Evolutionary conservation across 1,140 invertebrate species (phyloP), one percentile per base, ranked within the genome.

Genomic region (Drosophila mauritiana): DNA sequence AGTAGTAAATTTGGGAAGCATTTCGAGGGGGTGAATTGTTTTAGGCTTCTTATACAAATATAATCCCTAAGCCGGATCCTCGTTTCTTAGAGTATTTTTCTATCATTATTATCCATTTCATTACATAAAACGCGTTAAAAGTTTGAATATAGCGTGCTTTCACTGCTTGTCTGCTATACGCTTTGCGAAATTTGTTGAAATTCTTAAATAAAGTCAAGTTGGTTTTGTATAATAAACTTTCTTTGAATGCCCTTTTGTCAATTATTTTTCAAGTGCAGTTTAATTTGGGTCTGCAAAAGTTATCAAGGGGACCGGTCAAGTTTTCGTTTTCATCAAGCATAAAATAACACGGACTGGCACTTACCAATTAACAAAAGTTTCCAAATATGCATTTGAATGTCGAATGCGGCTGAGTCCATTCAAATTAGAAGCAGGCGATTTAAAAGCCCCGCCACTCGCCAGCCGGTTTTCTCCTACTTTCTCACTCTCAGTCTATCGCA

Each of bases 311-410:
- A 49, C 51, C 58, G 68, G 77, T 57, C 68, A 80, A 69, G 69
- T 61, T 80, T 65, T 65, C 54, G 51, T 40, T 80, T 63, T 73
- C 58, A 48, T 63, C 57, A 62, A 61, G 59, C 70, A 57, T 74
- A 52, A 65, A 73, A 65, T 52, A 74, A 59, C 61, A 73, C 55
- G 51, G 48, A 69, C 65, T 88, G 84, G 65, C 79, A 91, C 90
- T 91, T 90, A 91, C 90, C 90, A 91, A 91, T 91, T 88, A 91
- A 91, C 75, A 91, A 90, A 91, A 91, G 83, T 91, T 91, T 91
- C 90, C 90, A 91, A 91, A 91, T 91, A 91, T 91, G 90, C 90
- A 91, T 91, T 91, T 91, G 90, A 85, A 91, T 88, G 80, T 91
- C 69, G 83, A 91, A 89, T 80, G 85, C 90, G 80, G 85, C 74